Evolutionary conservation across 2,113 vertebrate species (phyloP).

Genomic region (Ctenodactylus gundi): DNA sequence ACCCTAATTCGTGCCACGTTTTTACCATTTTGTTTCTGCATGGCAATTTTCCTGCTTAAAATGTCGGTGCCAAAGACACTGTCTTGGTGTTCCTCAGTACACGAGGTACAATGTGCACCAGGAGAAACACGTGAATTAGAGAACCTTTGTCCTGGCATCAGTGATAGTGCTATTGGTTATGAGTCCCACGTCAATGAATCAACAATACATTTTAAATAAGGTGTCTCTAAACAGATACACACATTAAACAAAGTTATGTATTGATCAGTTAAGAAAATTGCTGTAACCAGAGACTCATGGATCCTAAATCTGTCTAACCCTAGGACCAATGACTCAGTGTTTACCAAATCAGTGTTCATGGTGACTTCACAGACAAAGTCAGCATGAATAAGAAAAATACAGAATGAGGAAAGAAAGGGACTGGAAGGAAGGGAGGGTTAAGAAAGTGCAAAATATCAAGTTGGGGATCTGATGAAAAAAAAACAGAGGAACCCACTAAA

Average conservation of each 20-base stretch:
- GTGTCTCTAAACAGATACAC: background rate
- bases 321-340: background rate
- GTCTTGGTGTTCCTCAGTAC: background rate
- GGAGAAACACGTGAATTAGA: background rate
- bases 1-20: background rate
- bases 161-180: too few relatives aligned
- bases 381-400: background rate
- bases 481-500: background rate
- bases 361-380: background rate
- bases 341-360: background rate
- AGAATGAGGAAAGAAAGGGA: background rate
- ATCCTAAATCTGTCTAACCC: background rate
- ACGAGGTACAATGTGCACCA: background rate
- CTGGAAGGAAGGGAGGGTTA: background rate
- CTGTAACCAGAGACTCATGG: background rate
- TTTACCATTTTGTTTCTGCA: background rate
- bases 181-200: background rate
- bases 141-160: background rate
- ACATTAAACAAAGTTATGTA: background rate
- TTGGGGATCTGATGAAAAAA: background rate
- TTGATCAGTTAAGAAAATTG: background rate
- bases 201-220: background rate
- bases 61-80: background rate
- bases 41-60: background rate
- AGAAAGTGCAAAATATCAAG: slow-evolving; percentile 15